A percentile compares a stretch with the other conserved stretches of the same genome.
These are phyloP conservation scores for Nesidiocoris tenuis DNA, from an alignment of 2,888 invertebrate genomes.

Conservation along the genomic window DNA sequence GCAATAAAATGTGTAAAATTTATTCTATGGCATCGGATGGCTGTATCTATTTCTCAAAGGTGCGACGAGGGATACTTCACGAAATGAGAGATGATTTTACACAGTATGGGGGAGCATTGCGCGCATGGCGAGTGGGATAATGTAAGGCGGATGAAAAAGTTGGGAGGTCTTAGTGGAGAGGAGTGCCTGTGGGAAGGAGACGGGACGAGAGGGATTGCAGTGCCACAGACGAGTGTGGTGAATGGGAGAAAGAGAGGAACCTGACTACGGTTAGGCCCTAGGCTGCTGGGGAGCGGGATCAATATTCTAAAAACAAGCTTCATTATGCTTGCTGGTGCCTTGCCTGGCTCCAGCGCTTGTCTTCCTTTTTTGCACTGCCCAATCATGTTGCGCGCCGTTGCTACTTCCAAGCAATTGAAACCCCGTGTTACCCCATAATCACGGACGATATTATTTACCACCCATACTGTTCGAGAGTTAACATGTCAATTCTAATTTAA, in stretches of 20 bases:
- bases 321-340: conserved; percentile 13
- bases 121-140: neutral
- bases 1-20: too few species aligned
- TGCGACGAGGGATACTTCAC: too few species aligned
- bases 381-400: neutral
- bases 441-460: too few species aligned
- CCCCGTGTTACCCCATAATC: too few species aligned
- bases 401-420: too few species aligned
- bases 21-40: too few species aligned
- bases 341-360: neutral
- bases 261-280: neutral
- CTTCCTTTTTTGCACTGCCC: neutral
- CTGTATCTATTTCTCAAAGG: too few species aligned
- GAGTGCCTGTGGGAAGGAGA: neutral
- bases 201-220: neutral
- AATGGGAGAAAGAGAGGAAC: neutral
- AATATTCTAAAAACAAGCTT: conserved; percentile 24
- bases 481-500: too few species aligned
- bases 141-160: neutral
- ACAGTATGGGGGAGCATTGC: neutral
- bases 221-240: neutral
- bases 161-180: neutral
- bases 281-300: neutral
- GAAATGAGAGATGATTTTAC: too few species aligned
- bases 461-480: too few species aligned